Evolutionary conservation across 2,113 vertebrate genomes (phyloP).

Genomic region (Myxocyprinus asiaticus): DNA sequence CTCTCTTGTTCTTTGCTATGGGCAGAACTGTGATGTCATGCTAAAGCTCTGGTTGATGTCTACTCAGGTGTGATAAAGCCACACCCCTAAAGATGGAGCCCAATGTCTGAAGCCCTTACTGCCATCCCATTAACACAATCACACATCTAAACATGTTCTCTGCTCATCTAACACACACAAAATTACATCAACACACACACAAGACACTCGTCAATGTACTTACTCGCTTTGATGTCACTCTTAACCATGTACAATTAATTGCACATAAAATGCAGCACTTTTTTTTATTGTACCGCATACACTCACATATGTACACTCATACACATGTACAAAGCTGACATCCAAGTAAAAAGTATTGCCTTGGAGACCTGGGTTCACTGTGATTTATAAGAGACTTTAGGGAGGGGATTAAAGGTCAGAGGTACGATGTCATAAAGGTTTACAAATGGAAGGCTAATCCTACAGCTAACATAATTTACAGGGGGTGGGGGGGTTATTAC

Average conservation of each 20-base stretch:
- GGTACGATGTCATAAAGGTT: constrained; percentile 18
- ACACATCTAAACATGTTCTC: neutral
- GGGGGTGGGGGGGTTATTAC: neutral
- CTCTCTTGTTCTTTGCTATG: constrained; percentile 33
- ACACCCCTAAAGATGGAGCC: constrained; percentile 24
- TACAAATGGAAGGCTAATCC: neutral
- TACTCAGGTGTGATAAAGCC: constrained; percentile 45
- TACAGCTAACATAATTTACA: neutral
- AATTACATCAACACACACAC: neutral
- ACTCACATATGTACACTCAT: constrained; percentile 4
- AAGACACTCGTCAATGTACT: too few relatives aligned
- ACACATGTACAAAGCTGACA: constrained; percentile 27
- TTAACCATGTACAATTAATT: neutral
- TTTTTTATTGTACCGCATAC: neutral
- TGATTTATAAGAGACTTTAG: constrained; percentile 72
- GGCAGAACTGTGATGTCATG: constrained; percentile 28
- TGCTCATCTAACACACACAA: neutral
- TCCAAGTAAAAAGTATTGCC: constrained; percentile 58
- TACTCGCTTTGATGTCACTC: neutral
- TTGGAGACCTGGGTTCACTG: constrained; percentile 90
- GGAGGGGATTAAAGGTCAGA: constrained; percentile 32
- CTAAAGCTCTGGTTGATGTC: constrained; percentile 11
- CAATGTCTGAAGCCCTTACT: constrained; percentile 6
- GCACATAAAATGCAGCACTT: neutral
- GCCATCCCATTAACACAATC: constrained; percentile 1